Evolutionary conservation across 1,140 invertebrate species (phyloP), one percentile per base, ranked within the genome.

Genomic region (Yoshiicerus persimilis): DNA sequence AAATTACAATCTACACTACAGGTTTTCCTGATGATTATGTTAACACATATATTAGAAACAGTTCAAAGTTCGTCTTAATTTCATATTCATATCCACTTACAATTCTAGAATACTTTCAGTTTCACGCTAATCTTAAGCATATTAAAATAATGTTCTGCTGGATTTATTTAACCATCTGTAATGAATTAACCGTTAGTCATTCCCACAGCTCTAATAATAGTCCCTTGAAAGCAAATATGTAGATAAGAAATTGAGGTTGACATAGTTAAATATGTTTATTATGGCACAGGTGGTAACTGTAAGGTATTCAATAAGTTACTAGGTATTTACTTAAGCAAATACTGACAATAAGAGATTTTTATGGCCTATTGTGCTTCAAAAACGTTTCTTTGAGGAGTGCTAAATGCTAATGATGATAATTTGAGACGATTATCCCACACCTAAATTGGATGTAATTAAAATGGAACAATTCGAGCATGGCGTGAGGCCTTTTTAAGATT

Each of bases 221-320:
- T 8, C n/a, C 6, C 11, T 36, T 34, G 32, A 80, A 36, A 80
- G 75, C 64, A 30, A 32, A 34, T 80, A n/a, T 77, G 32, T 16
- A 38, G 75, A 80, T 80, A 80, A 70, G 75, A 80, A 80, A 80
- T 34, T 80, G 25, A 80, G 75, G 32, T 80, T 80, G 75, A 80
- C 32, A 80, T 80, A 80, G 30, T 70, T 70, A 16, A 25, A 70
- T n/a, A 70, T 70, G 25, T 70, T 30, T 70, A 70, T 30, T 70
- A 70, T 5, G 2, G 2, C 23, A 70, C 16, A 70, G 64, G 64
- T 70, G 64, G 64, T 41, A 41, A 41, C 39, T 8, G 16, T 41
- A 16, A 16, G 47, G 47, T 56, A 56, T 56, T n/a, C 27, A 70
- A 70, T 30, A n/a, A 16, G 23, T 16, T 25, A 30, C 64, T 25